Base-by-base conservation (phyloP, 2,888 invertebrate genomes). In the Acleris cristana region DNA sequence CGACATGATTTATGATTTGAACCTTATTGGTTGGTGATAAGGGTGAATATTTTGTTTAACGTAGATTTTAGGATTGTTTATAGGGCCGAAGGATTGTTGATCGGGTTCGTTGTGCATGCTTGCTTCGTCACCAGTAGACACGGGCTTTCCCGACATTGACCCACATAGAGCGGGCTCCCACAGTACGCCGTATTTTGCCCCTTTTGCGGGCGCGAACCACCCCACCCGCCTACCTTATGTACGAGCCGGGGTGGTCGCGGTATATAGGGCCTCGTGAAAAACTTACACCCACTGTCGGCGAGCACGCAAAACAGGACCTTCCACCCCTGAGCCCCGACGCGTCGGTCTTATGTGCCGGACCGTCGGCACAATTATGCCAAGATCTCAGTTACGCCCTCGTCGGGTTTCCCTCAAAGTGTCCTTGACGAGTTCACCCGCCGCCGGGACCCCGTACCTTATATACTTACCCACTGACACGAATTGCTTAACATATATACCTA, bases 61-160 rank as follows among this genome's bases (percentile, higher is more conserved):
- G 70, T 75, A 76, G 82, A 81, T 79, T 73, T 80, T 75, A 78
- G 77, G 81, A 83, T 82, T 81, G 84, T 87, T 89, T 89, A 87
- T 89, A 89, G 87, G 83, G 88, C 86, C 86, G 84, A 84, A 85
- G 88, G 85, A 86, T 87, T 90, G 91, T 91, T 90, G 92, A 92
- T 92, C 90, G 87, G 92, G 90, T 91, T 92, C 90, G 90, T 90
- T 91, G 92, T 92, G 92, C 92, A 92, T 92, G 92, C 87, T 92
- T 67, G 67, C 71, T 92, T 87, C 90, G 92, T 92, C 92, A 92
- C 90, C 88, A 90, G 92, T 88, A 92, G 92, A 92, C 92, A 91
- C 92, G 92, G 92, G 92, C 90, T 93, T 93, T 92, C 93, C 93
- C 93, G 93, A 91, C 93, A 93, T 93, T 93, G 93, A 93, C 93